Evolutionary conservation across 2,113 vertebrate genomes (phyloP), one percentile per base, ranked within the genome.

Genomic region (Pluvianellus socialis): DNA sequence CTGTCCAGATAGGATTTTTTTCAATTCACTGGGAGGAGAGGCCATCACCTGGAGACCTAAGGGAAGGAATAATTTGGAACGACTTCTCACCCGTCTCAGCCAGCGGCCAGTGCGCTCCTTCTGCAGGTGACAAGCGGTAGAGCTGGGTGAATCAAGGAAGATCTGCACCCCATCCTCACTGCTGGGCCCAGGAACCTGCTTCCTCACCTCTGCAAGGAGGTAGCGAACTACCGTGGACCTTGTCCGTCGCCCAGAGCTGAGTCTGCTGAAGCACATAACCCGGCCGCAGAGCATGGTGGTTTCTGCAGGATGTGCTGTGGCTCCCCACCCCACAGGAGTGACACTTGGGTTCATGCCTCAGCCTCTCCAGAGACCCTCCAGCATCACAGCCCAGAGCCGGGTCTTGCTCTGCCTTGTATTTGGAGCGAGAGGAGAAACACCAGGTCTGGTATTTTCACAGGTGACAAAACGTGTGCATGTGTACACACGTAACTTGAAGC

Each of bases 201-300:
- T 33, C 33, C 27, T 26, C 42, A 50, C 49, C 35, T 79, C 30
- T 56, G 47, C 35, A 62, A 80, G 42, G 49, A 74, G 55, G 14
- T 10, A 55, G 53, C 1, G 2, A 49, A 23, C 26, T 56, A 20
- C 24, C 2, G 3, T 14, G 9, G 15, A 12, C 33, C 7, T 20
- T 24, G 19, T 73, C 40, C 32, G 20, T 50, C 3, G 4, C 45
- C n/a, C 83, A 50, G 52, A 67, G 9, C 82, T 61, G 45, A 17
- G 21, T 61, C 72, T 87, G 71, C 52, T 83, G 26, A 83, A 79
- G 59, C 53, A 45, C 26, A 33, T 50, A 82, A 38, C 20, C 66
- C 47, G 55, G 17, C 19, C 56, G 28, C 53, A 87, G 67, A 67
- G 42, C 1, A 0, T 2, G 1, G 19, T 5, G 24, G 47, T 24